Base-by-base conservation (phyloP, 2,888 invertebrate species). In the Laothoe populi region DNA sequence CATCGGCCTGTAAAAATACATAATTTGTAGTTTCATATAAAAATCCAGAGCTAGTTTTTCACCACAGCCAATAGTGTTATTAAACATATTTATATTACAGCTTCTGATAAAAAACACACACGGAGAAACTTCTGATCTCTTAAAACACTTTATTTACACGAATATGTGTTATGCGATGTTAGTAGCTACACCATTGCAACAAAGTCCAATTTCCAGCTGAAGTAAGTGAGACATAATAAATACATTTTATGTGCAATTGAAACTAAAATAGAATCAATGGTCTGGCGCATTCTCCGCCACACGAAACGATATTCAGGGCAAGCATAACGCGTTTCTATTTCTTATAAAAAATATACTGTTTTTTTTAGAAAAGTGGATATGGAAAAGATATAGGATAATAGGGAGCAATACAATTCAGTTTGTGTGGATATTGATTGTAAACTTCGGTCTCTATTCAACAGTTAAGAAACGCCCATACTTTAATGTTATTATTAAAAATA, bases 1-100 rank as follows among this genome's bases (percentile, higher is more conserved):
- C 98, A 91, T 98, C 96, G 82, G 95, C 96, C 97, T 97, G 94
- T 70, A 94, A 94, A 78, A 79, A 69, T 40, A 62, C 64, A 62
- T 59, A 31, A 13, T 3, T 4, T 42, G 42, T 60, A 21, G 23
- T 4, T 31, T 38, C 23, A 13, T 38, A 11, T 48, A 63, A 61
- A 73, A 49, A 40, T 13, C 24, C 19, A 19, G 19, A 53, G 19
- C 31, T 11, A 19, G n/a, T 31, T 11, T 8, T 4, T 4, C 16
- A 35, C 7, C n/a, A 53, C n/a, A 19, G 16, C 1, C 19, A 19
- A 35, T 31, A 16, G 31, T 35, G n/a, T 24, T 4, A 44, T 19
- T 19, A 44, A 24, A 38, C 13, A 38, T 38, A n/a, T 35, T 35
- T 35, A 5, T 35, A 44, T 44, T 44, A 19, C 10, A 35, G 26